Base-by-base conservation (phyloP, 2,888 invertebrate genomes). In the Callinectes sapidus region DNA sequence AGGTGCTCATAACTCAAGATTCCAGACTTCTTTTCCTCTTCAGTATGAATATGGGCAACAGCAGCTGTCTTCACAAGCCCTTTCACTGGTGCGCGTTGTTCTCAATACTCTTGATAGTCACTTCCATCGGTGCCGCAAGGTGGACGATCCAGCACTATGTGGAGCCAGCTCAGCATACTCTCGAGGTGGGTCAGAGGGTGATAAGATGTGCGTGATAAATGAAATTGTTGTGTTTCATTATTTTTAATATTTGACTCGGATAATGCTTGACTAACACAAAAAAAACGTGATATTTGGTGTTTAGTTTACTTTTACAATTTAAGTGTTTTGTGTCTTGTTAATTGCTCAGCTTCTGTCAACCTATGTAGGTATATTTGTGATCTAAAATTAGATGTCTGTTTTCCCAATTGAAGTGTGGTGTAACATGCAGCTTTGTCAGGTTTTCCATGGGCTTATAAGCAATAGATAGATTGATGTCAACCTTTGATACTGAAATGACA, bases 81-180 rank as follows among this genome's bases (percentile, higher is more conserved):
- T 98, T 95, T 97, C 97, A 0, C 96, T 99, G 94, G 97, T 99
- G 91, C 97, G 97, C 95, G 98, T 99, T 95, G 98, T 99, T 28
- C 96, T 99, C 93, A 98, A 98, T 96, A 98, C 99, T 0, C 96
- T 99, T 94, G 98, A 98, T 95, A 97, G 97, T 10, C 98, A 98
- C 95, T 97, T 98, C 95, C 99, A 99, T 96, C 97, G 97, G 94
- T 99, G 99, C 96, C 97, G 97, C 95, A 92, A 92, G 71, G 93
- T 91, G 66, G 91, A 93, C 54, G 92, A 92, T 85, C 88, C 94
- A n/a, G 91, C 91, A 18, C n/a, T 93, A 66, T 92, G 93, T 87
- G 89, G 91, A 13, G 91, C 94, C 42, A 93, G 92, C 85, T 92
- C 93, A 13, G 91, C 93, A 23, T 94, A 94, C 42, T 93, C 94